A percentile compares a stretch with the other conserved stretches of the same genome.
phyloP scores from a whole-genome alignment of 2,888 invertebrate genomes.

The Arge pagana region DNA sequence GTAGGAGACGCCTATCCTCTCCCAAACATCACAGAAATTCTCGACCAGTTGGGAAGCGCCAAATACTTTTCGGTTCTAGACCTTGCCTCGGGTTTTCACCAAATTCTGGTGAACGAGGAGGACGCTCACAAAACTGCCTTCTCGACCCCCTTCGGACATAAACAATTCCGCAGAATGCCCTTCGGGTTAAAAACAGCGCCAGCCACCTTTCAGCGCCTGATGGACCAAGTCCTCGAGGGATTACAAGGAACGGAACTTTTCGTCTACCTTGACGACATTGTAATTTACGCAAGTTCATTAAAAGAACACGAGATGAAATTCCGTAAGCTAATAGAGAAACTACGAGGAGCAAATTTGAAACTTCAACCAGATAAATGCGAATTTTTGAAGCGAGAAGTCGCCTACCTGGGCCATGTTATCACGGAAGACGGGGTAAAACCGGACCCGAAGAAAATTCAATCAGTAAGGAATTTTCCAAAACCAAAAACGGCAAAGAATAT shows the following conservation, averaged over 20 bases:
- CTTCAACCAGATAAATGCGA: background rate
- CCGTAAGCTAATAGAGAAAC: background rate
- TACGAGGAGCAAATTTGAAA: background rate
- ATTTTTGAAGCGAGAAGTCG: background rate
- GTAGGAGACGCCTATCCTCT: conserved; percentile 24
- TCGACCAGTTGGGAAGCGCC: conserved; percentile 25
- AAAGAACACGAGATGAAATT: background rate
- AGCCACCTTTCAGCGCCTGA: background rate
- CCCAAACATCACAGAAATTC: conserved; percentile 25
- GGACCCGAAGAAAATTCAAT: background rate
- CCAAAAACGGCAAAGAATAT: background rate
- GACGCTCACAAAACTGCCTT: background rate
- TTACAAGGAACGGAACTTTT: background rate
- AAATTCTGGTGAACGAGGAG: background rate
- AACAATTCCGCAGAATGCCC: background rate
- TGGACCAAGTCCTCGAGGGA: background rate
- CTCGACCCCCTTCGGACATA: background rate
- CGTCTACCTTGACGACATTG: conserved; percentile 1
- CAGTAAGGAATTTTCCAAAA: background rate
- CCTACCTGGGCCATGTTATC: background rate
- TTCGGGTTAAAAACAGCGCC: conserved; percentile 2
- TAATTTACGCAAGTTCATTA: background rate
- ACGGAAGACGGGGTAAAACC: background rate
- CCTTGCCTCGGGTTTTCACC: background rate
- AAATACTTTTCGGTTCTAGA: conserved; percentile 6